phyloP scores from a whole-genome alignment of 2,113 vertebrate species.

The Hydrolagus affinis region DNA sequence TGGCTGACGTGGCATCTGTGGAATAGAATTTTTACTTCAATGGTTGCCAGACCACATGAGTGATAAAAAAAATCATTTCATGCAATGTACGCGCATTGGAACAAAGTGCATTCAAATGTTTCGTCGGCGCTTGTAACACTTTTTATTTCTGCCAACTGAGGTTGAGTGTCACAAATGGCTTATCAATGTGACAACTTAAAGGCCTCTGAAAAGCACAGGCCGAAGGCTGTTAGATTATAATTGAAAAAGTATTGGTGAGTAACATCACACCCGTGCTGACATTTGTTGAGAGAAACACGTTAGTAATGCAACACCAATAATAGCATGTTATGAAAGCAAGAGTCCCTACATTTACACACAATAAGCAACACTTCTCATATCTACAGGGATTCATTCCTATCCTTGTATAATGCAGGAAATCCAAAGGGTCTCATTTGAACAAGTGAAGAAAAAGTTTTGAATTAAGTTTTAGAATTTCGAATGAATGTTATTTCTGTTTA shows the following conservation, averaged over 20 bases:
- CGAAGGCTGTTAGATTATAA: neutral
- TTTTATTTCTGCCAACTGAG: neutral
- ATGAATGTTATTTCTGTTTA: neutral
- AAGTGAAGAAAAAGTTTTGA: neutral
- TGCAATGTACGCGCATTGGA: neutral
- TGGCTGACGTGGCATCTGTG: neutral
- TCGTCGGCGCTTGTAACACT: neutral
- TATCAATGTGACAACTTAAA: neutral
- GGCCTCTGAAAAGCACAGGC: neutral
- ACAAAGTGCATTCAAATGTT: neutral
- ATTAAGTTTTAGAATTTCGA: too few relatives aligned
- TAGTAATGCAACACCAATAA: neutral
- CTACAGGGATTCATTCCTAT: neutral
- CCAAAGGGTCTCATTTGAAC: neutral
- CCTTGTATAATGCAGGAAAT: neutral
- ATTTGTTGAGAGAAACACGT: neutral
- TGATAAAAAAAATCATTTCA: slow-evolving; percentile 10
- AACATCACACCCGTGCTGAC: neutral
- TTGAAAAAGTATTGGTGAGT: neutral
- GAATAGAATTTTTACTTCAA: neutral
- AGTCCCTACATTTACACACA: neutral
- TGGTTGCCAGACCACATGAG: slow-evolving; percentile 2
- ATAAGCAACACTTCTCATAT: neutral
- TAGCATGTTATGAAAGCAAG: neutral
- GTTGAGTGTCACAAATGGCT: neutral